These are phyloP conservation scores for Dromiciops gliroides DNA, from an alignment of 2,113 vertebrate genomes.

Conservation along the genomic window DNA sequence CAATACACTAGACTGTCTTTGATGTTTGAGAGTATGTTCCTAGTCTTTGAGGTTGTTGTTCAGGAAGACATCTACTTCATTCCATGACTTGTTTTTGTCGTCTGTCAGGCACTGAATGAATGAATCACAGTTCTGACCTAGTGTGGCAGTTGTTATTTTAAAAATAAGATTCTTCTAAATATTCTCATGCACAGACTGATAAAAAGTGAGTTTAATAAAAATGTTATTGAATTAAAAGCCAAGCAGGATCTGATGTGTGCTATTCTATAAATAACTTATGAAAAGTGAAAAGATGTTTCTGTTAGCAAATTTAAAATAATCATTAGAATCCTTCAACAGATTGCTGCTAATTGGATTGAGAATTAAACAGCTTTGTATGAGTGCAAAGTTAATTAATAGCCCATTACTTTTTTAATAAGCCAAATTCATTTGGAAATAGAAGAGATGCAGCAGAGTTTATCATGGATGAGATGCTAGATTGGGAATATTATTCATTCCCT, in stretches of 20 bases:
- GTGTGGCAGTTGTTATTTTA: constrained; percentile 35
- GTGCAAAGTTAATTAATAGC: constrained; percentile 89
- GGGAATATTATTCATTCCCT: constrained; percentile 75
- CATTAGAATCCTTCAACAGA: constrained; percentile 88
- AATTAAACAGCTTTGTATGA: constrained; percentile 88
- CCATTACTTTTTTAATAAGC: constrained; percentile 90
- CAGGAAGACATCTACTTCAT: not conserved
- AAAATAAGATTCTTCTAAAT: constrained; percentile 34
- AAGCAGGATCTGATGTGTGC: constrained; percentile 74
- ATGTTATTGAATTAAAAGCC: constrained; percentile 78
- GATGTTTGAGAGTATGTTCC: not conserved
- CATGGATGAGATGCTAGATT: constrained; percentile 77
- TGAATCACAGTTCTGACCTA: not conserved
- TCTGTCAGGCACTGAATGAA: constrained; percentile 39
- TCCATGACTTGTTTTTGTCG: not conserved
- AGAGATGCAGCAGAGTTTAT: constrained; percentile 82
- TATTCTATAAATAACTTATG: constrained; percentile 86
- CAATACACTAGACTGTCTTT: not conserved
- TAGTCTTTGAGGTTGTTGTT: not conserved
- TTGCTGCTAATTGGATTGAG: constrained; percentile 89
- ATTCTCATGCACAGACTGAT: constrained; percentile 58
- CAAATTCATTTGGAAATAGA: constrained; percentile 85
- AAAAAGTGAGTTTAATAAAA: constrained; percentile 70
- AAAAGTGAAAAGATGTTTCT: constrained; percentile 88
- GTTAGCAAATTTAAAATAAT: constrained; percentile 90